Base-by-base conservation (phyloP, 2,888 invertebrate species). In the Cataglyphis cursor region DNA sequence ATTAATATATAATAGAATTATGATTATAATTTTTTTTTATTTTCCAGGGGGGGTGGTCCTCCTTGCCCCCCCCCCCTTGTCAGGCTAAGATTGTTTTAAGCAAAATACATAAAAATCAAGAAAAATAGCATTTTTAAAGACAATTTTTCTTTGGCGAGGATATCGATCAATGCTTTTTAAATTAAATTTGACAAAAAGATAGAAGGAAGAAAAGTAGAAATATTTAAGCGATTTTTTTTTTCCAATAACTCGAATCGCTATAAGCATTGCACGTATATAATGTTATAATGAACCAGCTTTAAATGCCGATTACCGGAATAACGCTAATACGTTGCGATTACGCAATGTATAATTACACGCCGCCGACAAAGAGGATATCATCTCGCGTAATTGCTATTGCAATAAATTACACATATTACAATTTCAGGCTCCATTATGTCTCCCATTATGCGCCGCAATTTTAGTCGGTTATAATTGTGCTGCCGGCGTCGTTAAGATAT, bases 301-400 rank as follows among this genome's bases (percentile, higher is more conserved):
- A 59, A 78, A 44, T 78, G 31, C 59, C 21, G 57, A 78, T 76
- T 76, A 41, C n/a, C 78, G 44, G 70, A 72, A 78, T 72, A 72
- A 54, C 54, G 38, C 38, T 66, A 76, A 72, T 78, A 72, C 44
- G 10, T 48, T 44, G 70, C 78, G 70, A 78, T 78, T 78, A 70
- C 21, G 57, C 21, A 78, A 59, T 78, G 59, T 78, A 78, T 78
- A 78, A 78, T 78, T 78, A 78, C 59, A 78, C 5, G 24, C 31
- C 57, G 70, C 78, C 78, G 78, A 78, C 78, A 78, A 78, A 78
- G 78, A 78, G 78, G 59, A 78, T 78, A 78, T 78, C 78, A 59
- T 70, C 59, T 78, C 78, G 1, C 59, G 62, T 81, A 74, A 74
- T 81, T 78, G 81, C 81, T 81, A 38, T 72, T 64, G 64, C 82